These are phyloP conservation scores for Sycophila sp. DNA, from an alignment of 1,140 invertebrate genomes.

Conservation along the genomic window DNA sequence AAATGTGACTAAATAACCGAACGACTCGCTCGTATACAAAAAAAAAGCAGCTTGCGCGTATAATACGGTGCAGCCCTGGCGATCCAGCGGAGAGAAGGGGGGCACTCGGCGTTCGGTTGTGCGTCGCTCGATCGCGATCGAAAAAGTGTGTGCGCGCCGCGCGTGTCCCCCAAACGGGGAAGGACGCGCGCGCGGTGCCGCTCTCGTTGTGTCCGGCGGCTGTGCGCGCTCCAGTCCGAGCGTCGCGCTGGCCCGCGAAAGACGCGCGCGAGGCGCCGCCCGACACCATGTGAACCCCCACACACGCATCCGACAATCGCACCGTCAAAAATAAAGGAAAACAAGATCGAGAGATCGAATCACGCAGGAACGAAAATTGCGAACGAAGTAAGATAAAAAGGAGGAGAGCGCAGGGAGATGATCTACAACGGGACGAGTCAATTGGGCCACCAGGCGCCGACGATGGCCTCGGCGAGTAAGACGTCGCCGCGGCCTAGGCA, in stretches of 20 bases:
- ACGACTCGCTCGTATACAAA: too few species aligned
- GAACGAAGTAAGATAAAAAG: too few species aligned
- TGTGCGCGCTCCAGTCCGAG: conserved; percentile 53
- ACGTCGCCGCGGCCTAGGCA: conserved; percentile 45
- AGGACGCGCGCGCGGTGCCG: neutral
- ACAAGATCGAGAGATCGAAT: too few species aligned
- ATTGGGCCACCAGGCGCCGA: conserved; percentile 56
- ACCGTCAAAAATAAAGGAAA: too few species aligned
- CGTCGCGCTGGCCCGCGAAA: conserved; percentile 58
- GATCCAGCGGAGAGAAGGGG: too few species aligned
- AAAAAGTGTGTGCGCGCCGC: neutral
- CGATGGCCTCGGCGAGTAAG: conserved; percentile 62
- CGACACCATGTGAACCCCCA: conserved; percentile 41
- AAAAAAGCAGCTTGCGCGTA: too few species aligned
- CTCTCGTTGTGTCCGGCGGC: conserved; percentile 14
- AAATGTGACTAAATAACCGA: too few species aligned
- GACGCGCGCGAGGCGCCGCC: conserved; percentile 48
- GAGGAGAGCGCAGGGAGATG: too few species aligned
- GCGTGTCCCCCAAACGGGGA: neutral
- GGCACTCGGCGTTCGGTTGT: too few species aligned
- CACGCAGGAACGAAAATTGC: too few species aligned
- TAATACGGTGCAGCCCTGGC: neutral
- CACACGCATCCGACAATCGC: conserved; percentile 51
- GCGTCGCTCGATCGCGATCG: neutral
- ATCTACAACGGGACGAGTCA: conserved; percentile 51